Conservation (phyloP, 2,888 invertebrate genomes). For the Eupithecia centaureata region DNA sequence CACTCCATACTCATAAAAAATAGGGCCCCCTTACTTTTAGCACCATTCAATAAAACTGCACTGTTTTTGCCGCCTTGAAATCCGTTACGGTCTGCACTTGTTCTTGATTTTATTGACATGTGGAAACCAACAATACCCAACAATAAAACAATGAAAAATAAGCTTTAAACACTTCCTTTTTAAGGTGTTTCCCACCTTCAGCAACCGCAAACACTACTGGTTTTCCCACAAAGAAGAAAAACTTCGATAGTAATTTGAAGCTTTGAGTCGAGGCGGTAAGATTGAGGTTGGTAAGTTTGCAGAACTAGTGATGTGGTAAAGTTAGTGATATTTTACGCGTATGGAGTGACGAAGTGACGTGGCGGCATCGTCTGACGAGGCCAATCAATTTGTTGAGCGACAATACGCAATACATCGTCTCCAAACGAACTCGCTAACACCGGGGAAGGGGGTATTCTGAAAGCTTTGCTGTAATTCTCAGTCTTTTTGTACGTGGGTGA, state of each 20-base stretch:
- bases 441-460: slow-evolving; percentile 56
- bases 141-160: slow-evolving; percentile 10
- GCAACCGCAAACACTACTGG: slow-evolving; percentile 42
- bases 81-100: slow-evolving; percentile 50
- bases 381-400: slow-evolving; percentile 80
- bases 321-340: slow-evolving; percentile 56
- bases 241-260: neutral
- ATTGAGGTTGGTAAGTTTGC: slow-evolving; percentile 38
- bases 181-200: slow-evolving; percentile 20
- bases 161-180: slow-evolving; percentile 1
- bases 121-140: slow-evolving; percentile 37
- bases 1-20: neutral
- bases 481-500: too few relatives aligned
- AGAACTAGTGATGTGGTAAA: slow-evolving; percentile 25
- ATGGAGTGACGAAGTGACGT: slow-evolving; percentile 76
- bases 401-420: slow-evolving; percentile 77
- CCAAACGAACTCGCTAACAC: slow-evolving; percentile 71
- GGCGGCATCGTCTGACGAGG: slow-evolving; percentile 72
- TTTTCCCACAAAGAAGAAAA: slow-evolving; percentile 29
- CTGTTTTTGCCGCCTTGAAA: slow-evolving; percentile 41
- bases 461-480: neutral
- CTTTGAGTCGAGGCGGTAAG: slow-evolving; percentile 35
- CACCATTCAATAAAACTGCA: slow-evolving; percentile 39
- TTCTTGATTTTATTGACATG: slow-evolving; percentile 50
- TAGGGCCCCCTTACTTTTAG: slow-evolving; percentile 17